These are phyloP conservation scores for Asteroscopus sphinx DNA, from an alignment of 2,888 invertebrate genomes.

Conservation along the genomic window DNA sequence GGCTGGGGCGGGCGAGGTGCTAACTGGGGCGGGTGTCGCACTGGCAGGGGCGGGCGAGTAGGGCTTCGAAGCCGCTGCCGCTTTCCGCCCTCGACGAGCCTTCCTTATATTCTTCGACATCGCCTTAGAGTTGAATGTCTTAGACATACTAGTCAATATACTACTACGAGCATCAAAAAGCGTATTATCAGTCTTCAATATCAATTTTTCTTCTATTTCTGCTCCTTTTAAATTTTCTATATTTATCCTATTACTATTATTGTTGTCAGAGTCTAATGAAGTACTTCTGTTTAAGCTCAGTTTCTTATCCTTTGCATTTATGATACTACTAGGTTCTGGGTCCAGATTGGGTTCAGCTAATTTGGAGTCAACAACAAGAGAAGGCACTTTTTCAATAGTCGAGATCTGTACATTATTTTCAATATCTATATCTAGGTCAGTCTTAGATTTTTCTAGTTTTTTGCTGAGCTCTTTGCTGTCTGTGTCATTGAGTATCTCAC, in stretches of 20 bases:
- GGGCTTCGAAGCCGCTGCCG: slow-evolving; percentile 64
- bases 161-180: slow-evolving; percentile 87
- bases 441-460: slow-evolving; percentile 88
- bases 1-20: no score
- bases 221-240: slow-evolving; percentile 85
- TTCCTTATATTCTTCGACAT: slow-evolving; percentile 86
- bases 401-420: slow-evolving; percentile 89
- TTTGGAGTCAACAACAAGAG: slow-evolving; percentile 83
- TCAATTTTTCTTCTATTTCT: slow-evolving; percentile 90
- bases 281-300: slow-evolving; percentile 88
- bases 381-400: slow-evolving; percentile 89
- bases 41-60: slow-evolving; percentile 49
- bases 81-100: slow-evolving; percentile 84
- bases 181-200: slow-evolving; percentile 91
- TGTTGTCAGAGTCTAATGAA: slow-evolving; percentile 89
- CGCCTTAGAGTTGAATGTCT: slow-evolving; percentile 87
- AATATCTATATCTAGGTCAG: slow-evolving; percentile 89
- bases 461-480: slow-evolving; percentile 86
- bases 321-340: slow-evolving; percentile 77
- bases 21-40: slow-evolving; percentile 2
- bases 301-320: slow-evolving; percentile 80
- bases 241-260: slow-evolving; percentile 88
- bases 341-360: slow-evolving; percentile 78
- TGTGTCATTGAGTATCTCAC: slow-evolving; percentile 86
- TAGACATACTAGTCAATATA: slow-evolving; percentile 89